phyloP scores from a whole-genome alignment of 2,113 vertebrate genomes.

The Pongo abelii region DNA sequence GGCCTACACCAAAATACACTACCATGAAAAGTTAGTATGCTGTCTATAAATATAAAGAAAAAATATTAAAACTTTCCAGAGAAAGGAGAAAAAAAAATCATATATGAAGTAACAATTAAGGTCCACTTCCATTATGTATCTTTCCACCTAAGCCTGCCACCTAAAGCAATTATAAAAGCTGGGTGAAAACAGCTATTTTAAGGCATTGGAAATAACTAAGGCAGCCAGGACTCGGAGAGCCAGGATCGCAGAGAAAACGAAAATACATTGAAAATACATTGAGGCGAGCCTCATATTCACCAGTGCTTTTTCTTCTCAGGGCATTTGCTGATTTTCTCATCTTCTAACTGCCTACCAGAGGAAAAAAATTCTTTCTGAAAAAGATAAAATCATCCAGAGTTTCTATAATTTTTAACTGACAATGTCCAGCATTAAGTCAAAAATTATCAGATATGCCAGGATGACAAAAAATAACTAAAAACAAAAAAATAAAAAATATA shows the following conservation, averaged over 20 bases:
- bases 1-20: not conserved
- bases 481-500: not conserved
- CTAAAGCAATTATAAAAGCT: not conserved
- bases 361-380: not conserved
- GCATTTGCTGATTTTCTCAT: not conserved
- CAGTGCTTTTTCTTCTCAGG: not conserved
- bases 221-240: not conserved
- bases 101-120: not conserved
- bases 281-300: not conserved
- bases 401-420: not conserved
- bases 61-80: not conserved
- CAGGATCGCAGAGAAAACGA: not conserved
- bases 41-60: not conserved
- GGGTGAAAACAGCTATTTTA: not conserved
- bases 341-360: not conserved
- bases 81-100: not conserved
- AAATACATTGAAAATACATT: not conserved
- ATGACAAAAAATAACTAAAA: conserved; percentile 26
- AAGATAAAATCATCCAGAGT: conserved; percentile 1
- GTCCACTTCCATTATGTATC: not conserved
- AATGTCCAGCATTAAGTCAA: not conserved
- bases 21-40: not conserved
- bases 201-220: not conserved
- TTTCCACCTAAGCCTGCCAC: not conserved
- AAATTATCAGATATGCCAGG: not conserved